phyloP scores from a whole-genome alignment of 1,140 invertebrate genomes.

The Aphis craccivora region DNA sequence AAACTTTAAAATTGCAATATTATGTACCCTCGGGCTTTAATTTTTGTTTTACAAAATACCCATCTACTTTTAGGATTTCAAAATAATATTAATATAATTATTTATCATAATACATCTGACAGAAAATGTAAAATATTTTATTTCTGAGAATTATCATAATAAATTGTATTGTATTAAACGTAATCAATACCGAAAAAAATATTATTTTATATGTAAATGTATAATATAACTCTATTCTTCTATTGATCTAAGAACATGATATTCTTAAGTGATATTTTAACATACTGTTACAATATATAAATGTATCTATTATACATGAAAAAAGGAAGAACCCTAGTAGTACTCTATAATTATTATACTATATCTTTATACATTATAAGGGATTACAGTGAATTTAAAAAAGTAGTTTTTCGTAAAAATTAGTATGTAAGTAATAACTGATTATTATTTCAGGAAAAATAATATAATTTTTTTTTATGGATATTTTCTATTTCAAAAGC shows the following conservation, averaged over 20 bases:
- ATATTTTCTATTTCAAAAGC: background rate
- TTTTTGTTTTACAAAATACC: background rate
- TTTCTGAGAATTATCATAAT: background rate
- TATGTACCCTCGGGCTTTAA: background rate
- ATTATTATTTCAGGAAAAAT: background rate
- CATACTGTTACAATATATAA: background rate
- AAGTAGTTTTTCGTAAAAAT: background rate
- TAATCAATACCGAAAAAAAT: too few relatives aligned
- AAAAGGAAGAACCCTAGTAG: too few relatives aligned
- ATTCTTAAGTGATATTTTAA: background rate
- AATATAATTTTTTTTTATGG: background rate
- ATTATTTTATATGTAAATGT: too few relatives aligned
- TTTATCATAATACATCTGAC: background rate
- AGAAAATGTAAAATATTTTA: background rate
- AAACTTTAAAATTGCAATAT: conserved; percentile 1
- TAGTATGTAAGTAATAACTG: background rate
- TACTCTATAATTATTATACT: background rate
- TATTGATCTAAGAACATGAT: background rate
- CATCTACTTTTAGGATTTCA: background rate
- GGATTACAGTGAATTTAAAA: background rate
- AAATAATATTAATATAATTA: background rate
- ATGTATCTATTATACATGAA: background rate
- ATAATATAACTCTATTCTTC: background rate
- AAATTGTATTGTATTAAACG: background rate
- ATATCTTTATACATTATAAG: background rate